Evolutionary conservation across 2,888 invertebrate species (phyloP).

Genomic region (Caenorhabditis uteleia): DNA sequence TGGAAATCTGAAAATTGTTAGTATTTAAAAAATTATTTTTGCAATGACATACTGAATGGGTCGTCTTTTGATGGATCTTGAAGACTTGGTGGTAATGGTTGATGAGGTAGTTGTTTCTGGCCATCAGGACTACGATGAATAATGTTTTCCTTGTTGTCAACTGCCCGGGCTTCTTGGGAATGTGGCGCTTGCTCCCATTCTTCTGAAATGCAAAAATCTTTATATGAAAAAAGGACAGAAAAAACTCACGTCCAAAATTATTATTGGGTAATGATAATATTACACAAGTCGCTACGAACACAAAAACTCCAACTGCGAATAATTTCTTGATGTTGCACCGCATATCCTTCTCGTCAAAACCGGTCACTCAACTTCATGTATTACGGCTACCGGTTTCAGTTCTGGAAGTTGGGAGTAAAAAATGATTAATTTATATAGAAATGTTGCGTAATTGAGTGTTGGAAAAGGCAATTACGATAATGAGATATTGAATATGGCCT

Average conservation of each 20-base stretch:
- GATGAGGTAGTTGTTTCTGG: conserved; percentile 46
- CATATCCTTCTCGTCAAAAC: conserved; percentile 42
- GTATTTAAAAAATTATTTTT: not conserved
- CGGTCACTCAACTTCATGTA: no score
- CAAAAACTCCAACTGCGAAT: conserved; percentile 58
- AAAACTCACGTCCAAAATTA: conserved; percentile 43
- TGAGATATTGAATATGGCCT: no score
- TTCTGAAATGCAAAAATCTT: conserved; percentile 23
- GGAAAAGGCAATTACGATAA: no score
- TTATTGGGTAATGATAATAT: conserved; percentile 56
- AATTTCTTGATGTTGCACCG: conserved; percentile 64
- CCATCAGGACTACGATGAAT: conserved; percentile 6
- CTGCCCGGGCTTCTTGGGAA: conserved; percentile 24
- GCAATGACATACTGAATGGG: conserved; percentile 40
- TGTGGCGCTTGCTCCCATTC: conserved; percentile 44
- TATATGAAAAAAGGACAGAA: not conserved
- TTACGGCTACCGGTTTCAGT: no score
- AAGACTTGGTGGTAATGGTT: conserved; percentile 50
- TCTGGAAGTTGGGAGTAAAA: no score
- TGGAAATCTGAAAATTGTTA: conserved; percentile 27
- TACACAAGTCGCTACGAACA: conserved; percentile 62
- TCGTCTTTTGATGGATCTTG: conserved; percentile 16
- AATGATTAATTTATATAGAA: not conserved
- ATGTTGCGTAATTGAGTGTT: not conserved
- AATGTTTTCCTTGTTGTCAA: not conserved